phyloP scores from a whole-genome alignment of 2,888 invertebrate genomes.

The Synergus gifuensis region DNA sequence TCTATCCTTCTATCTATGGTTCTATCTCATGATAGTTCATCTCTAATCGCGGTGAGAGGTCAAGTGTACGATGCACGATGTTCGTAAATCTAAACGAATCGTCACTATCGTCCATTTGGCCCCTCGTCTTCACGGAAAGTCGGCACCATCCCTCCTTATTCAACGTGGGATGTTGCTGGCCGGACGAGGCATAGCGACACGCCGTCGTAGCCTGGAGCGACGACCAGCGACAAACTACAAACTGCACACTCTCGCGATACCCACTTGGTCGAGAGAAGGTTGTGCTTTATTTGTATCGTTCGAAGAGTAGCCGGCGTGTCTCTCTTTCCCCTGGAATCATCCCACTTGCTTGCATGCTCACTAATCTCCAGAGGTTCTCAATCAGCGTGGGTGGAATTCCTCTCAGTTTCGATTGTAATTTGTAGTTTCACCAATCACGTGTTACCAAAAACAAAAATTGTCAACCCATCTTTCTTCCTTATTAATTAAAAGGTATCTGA shows the following conservation, averaged over 20 bases:
- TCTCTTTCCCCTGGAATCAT: slow-evolving; percentile 62
- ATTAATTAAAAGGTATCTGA: too few relatives aligned
- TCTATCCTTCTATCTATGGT: neutral
- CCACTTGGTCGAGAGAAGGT: slow-evolving; percentile 60
- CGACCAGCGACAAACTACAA: slow-evolving; percentile 70
- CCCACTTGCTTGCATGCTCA: slow-evolving; percentile 54
- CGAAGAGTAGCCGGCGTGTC: slow-evolving; percentile 67
- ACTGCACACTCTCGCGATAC: slow-evolving; percentile 67
- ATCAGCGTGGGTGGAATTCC: slow-evolving; percentile 41
- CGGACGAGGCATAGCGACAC: slow-evolving; percentile 71
- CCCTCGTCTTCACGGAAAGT: slow-evolving; percentile 66
- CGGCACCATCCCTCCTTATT: slow-evolving; percentile 70
- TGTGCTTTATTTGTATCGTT: slow-evolving; percentile 72
- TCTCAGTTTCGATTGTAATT: neutral
- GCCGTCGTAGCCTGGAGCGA: slow-evolving; percentile 73
- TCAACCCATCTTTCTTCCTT: too few relatives aligned
- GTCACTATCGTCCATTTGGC: slow-evolving; percentile 44
- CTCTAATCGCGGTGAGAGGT: slow-evolving; percentile 15
- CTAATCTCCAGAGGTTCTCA: slow-evolving; percentile 59
- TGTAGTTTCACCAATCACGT: slow-evolving; percentile 10
- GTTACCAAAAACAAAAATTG: neutral
- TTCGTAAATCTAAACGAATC: slow-evolving; percentile 42
- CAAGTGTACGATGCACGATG: neutral
- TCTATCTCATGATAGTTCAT: slow-evolving; percentile 24
- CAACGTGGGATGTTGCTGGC: slow-evolving; percentile 71